Percentiles rank a stretch among this genome's conserved stretches.
phyloP scores from a whole-genome alignment of 2,113 vertebrate genomes.

The Brienomyrus brachyistius region DNA sequence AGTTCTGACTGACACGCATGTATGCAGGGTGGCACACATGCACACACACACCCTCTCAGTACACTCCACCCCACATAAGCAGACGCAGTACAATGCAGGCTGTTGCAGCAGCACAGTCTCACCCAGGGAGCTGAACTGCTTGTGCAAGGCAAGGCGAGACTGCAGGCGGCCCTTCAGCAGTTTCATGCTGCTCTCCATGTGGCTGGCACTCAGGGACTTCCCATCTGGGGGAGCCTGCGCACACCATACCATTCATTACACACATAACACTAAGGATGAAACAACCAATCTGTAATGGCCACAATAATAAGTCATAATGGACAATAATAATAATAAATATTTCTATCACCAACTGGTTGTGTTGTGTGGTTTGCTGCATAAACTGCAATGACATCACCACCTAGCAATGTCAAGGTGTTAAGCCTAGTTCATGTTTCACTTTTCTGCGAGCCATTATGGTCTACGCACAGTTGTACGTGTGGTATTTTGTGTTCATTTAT shows the following conservation, averaged over 20 bases:
- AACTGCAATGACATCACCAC: background rate
- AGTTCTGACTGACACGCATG: background rate
- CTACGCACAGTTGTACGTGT: background rate
- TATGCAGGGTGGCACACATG: background rate
- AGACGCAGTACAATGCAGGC: background rate
- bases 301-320: background rate
- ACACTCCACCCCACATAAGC: background rate
- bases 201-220: conserved; percentile 84
- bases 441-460: background rate
- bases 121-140: conserved; percentile 91
- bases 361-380: background rate
- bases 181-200: conserved; percentile 93
- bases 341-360: background rate
- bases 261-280: background rate
- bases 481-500: background rate
- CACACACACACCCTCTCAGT: background rate
- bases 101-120: conserved; percentile 25
- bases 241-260: background rate
- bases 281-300: background rate
- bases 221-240: conserved; percentile 44
- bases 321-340: background rate
- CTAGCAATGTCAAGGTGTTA: background rate
- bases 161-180: conserved; percentile 77
- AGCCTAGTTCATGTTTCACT: background rate
- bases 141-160: conserved; percentile 85